These are phyloP conservation scores for mouse (Mus musculus) DNA, from an alignment of 2,113 vertebrate genomes.

Conservation along the genomic window DNA sequence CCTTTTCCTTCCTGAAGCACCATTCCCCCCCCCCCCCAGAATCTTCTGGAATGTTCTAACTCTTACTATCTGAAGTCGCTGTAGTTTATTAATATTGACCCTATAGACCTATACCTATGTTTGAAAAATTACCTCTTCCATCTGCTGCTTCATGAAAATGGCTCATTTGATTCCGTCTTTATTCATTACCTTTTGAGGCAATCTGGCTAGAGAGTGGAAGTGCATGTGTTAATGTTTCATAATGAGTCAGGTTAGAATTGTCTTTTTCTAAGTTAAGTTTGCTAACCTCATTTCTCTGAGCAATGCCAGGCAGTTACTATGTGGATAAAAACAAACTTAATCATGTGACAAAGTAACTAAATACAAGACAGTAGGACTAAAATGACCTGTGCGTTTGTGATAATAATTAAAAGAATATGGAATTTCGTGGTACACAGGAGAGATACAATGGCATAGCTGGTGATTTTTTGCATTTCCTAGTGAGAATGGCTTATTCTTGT, in stretches of 20 bases:
- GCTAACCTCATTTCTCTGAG: slow-evolving; percentile 1
- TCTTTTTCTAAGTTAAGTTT: slow-evolving; percentile 25
- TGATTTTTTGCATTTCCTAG: not conserved
- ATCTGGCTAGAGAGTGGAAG: not conserved
- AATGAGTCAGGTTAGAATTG: slow-evolving; percentile 6
- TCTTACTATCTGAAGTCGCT: not conserved
- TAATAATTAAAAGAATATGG: not conserved
- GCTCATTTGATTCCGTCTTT: not conserved
- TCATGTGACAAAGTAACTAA: not conserved
- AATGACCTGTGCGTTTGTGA: not conserved
- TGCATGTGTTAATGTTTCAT: not conserved
- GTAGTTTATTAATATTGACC: not conserved
- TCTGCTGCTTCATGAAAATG: not conserved
- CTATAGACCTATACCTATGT: not conserved
- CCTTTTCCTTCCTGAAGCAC: not conserved
- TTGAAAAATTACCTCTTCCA: not conserved
- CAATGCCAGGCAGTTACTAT: not conserved
- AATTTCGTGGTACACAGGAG: not conserved
- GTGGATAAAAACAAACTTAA: slow-evolving; percentile 16
- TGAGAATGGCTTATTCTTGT: not conserved
- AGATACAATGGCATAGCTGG: not conserved
- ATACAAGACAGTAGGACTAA: not conserved
- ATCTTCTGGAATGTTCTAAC: not conserved
- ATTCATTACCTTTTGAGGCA: slow-evolving; percentile 12
- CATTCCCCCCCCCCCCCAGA: not conserved